Evolutionary conservation across 2,113 vertebrate species (phyloP).

Genomic region (Oncorhynchus tshawytscha): DNA sequence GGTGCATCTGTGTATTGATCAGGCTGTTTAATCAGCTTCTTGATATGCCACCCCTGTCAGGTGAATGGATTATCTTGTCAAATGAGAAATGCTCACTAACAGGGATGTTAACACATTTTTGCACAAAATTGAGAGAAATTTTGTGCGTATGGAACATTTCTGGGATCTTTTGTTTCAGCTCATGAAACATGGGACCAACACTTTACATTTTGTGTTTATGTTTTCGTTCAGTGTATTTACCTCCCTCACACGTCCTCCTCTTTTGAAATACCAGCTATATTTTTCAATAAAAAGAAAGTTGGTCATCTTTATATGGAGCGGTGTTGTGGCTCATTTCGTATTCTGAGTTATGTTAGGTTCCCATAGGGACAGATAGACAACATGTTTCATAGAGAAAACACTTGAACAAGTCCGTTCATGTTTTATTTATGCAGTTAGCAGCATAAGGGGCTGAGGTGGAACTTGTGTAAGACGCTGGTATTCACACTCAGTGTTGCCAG

Average conservation of each 20-base stretch:
- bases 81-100: slow-evolving; percentile 51
- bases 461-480: slow-evolving; percentile 14
- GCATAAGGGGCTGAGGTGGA: slow-evolving; percentile 22
- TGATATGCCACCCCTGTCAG: too few species aligned
- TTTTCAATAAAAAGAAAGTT: slow-evolving; percentile 78
- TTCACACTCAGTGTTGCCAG: slow-evolving; percentile 14
- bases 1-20: too few species aligned
- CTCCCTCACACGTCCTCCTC: slow-evolving; percentile 47
- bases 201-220: too few species aligned
- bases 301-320: slow-evolving; percentile 56
- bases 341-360: slow-evolving; percentile 38
- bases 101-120: too few species aligned
- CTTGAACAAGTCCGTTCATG: background rate
- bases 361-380: too few species aligned
- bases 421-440: slow-evolving; percentile 18
- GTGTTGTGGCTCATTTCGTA: background rate
- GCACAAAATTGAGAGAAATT: too few species aligned
- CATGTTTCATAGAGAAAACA: background rate
- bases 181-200: too few species aligned
- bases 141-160: too few species aligned
- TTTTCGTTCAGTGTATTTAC: slow-evolving; percentile 23
- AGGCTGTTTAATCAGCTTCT: too few species aligned
- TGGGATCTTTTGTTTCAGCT: too few species aligned
- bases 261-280: slow-evolving; percentile 73
- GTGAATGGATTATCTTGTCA: slow-evolving; percentile 76